These are phyloP conservation scores for Heliconius himera DNA, from an alignment of 1,140 invertebrate genomes.

Conservation along the genomic window DNA sequence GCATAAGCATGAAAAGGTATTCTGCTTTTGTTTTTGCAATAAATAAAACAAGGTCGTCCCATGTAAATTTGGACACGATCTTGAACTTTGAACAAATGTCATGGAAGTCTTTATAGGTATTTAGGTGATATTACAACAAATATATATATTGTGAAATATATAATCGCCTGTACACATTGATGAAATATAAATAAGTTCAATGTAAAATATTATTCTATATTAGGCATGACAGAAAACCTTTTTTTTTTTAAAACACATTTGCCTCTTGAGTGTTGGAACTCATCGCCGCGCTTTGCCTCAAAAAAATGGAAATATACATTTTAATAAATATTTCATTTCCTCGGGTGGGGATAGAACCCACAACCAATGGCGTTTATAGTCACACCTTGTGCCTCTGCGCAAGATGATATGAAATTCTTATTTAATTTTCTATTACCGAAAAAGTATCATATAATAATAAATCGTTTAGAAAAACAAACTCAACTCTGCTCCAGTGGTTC, in stretches of 20 bases:
- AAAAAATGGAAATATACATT: too few relatives aligned
- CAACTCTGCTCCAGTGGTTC: background rate
- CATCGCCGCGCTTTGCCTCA: too few relatives aligned
- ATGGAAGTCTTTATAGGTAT: background rate
- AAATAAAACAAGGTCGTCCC: conserved; percentile 5
- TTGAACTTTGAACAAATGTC: conserved; percentile 6
- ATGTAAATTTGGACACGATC: conserved; percentile 6
- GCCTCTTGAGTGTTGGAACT: background rate
- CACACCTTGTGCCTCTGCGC: too few relatives aligned
- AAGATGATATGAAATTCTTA: too few relatives aligned
- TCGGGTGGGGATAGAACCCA: too few relatives aligned
- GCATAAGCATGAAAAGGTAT: background rate
- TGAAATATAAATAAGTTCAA: too few relatives aligned
- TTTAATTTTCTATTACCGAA: background rate
- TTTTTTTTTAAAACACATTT: background rate
- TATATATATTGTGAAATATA: background rate
- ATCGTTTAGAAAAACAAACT: background rate
- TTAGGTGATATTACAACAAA: background rate
- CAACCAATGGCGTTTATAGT: too few relatives aligned
- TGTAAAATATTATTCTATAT: too few relatives aligned
- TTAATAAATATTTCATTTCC: too few relatives aligned
- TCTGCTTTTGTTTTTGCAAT: background rate
- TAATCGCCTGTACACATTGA: too few relatives aligned
- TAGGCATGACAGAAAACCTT: too few relatives aligned
- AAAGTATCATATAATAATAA: background rate